phyloP scores from a whole-genome alignment of 2,113 vertebrate species.

The Pelusios castaneus region DNA sequence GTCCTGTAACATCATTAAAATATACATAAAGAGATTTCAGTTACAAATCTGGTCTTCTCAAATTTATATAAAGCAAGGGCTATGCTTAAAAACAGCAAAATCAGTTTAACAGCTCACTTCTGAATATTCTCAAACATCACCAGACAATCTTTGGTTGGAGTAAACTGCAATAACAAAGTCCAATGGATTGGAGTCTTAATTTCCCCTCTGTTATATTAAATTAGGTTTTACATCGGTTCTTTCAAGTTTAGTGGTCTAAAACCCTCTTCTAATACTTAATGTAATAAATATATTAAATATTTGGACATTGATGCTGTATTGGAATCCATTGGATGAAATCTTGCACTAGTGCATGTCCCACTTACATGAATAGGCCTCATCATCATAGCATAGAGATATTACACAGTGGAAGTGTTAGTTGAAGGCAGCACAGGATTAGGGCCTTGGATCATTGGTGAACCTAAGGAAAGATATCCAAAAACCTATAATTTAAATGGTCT shows the following conservation, averaged over 20 bases:
- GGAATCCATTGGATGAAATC: background rate
- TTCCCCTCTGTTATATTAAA: background rate
- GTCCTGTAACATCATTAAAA: background rate
- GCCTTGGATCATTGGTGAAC: background rate
- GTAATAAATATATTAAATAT: background rate
- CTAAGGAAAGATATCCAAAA: background rate
- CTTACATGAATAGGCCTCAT: background rate
- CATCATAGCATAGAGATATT: background rate
- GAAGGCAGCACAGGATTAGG: background rate
- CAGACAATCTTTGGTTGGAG: background rate
- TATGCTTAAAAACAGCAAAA: background rate
- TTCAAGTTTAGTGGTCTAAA: background rate
- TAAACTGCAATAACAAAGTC: background rate
- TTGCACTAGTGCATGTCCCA: background rate
- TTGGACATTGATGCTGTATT: background rate
- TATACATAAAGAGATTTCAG: background rate
- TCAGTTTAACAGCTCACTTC: background rate
- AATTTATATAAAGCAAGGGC: background rate
- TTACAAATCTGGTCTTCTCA: background rate
- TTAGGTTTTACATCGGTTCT: background rate
- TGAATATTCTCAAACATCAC: background rate
- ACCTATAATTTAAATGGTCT: background rate
- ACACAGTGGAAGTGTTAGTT: background rate
- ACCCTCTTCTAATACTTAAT: background rate
- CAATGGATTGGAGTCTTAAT: background rate